Base-by-base conservation (phyloP, 2,113 vertebrate genomes). In the Sinocyclocheilus rhinocerous region DNA sequence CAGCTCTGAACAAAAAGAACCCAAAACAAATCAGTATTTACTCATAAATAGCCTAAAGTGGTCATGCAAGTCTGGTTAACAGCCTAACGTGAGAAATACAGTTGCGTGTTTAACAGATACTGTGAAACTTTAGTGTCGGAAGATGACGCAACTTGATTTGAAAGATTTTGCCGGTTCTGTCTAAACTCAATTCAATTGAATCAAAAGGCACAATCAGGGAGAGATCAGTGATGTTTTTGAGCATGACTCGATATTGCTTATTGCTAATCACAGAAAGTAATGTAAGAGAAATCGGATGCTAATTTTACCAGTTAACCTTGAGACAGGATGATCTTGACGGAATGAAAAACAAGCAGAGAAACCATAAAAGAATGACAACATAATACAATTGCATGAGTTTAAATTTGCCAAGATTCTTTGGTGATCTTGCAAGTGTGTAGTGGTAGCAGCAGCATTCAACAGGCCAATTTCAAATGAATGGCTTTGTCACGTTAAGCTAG, bases 201-300 rank as follows among this genome's bases (percentile, higher is more conserved):
- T 85, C 55, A 63, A 90, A 77, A 88, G 89, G 87, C 89, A 90
- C 85, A 88, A 87, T 88, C 52, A 86, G 67, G 22, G 59, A 84
- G 18, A 76, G 29, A 69, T 78, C 59, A 81, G 55, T 26, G 50
- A 67, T 16, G 15, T 48, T 36, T 81, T 52, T 57, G 75, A 77
- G 77, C 81, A 81, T 65, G 12, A 42, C 33, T 76, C 76, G 5
- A 55, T 69, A 75, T 85, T 42, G 24, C 61, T 89, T 87, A 89
- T 89, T 89, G 88, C 83, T 89, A 85, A 87, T 83, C 16, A 85
- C 48, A 76, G 76, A 79, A 42, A 1, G 24, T 63, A 61, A 82
- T 67, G 42, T 4, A 77, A 48, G 48, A 36, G n/a, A 52, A 69
- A 67, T 13, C 2, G 42, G 55, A 63, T 39, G n/a, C 77, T 61